These are phyloP conservation scores for Brachypterus glaber DNA, from an alignment of 2,888 invertebrate species.

Conservation along the genomic window DNA sequence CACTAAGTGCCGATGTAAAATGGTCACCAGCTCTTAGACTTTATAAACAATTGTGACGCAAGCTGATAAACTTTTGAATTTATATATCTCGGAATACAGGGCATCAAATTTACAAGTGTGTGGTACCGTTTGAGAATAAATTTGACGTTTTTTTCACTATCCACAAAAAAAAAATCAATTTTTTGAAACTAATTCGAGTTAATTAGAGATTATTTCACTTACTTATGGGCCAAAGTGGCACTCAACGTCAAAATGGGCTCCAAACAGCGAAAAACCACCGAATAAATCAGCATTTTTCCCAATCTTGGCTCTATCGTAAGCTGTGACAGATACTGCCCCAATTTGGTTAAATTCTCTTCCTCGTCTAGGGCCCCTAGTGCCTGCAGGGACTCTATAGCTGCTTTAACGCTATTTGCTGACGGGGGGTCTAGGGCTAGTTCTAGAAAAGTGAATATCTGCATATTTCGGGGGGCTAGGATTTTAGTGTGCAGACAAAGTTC, in stretches of 20 bases:
- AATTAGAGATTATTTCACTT: slow-evolving; percentile 25
- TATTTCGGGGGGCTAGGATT: slow-evolving; percentile 59
- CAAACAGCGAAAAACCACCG: slow-evolving; percentile 82
- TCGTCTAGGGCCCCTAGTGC: slow-evolving; percentile 78
- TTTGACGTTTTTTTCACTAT: no score
- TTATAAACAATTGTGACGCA: no score
- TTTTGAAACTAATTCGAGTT: slow-evolving; percentile 3
- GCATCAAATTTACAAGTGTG: no score
- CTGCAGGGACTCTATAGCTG: slow-evolving; percentile 61
- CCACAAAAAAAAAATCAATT: no score
- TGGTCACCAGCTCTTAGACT: no score
- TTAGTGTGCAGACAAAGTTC: slow-evolving; percentile 85
- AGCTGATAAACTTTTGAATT: no score
- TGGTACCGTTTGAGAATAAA: no score
- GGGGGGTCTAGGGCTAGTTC: slow-evolving; percentile 78
- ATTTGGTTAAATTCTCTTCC: slow-evolving; percentile 76
- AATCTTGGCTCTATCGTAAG: slow-evolving; percentile 85
- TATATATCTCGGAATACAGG: no score
- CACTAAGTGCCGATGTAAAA: no score
- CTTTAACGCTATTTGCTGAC: slow-evolving; percentile 61
- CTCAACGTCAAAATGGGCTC: slow-evolving; percentile 89
- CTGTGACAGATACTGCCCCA: slow-evolving; percentile 84
- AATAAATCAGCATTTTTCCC: slow-evolving; percentile 85
- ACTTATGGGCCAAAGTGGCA: slow-evolving; percentile 70
- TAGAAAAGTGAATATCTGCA: slow-evolving; percentile 75